A percentile compares a stretch with the other conserved stretches of the same genome.
phyloP scores from a whole-genome alignment of 2,113 vertebrate species.

The Zootoca vivipara region DNA sequence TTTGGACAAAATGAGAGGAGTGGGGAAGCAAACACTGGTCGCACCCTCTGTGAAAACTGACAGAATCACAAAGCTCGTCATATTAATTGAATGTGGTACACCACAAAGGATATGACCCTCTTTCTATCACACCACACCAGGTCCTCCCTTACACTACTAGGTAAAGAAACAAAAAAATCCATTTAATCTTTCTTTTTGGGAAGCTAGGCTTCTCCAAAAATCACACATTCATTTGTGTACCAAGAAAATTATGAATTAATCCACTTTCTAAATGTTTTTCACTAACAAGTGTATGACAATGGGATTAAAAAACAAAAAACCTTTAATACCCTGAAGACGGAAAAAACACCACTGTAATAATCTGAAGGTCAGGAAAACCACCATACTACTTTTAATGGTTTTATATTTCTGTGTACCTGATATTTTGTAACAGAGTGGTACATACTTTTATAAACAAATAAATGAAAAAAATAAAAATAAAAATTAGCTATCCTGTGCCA shows the following conservation, averaged over 20 bases:
- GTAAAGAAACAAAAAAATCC: slow-evolving; percentile 29
- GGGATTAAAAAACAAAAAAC: neutral
- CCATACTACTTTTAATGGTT: too few species aligned
- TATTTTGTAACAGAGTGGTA: too few species aligned
- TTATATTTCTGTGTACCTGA: too few species aligned
- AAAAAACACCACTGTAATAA: neutral
- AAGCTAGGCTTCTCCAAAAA: neutral
- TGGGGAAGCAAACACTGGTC: slow-evolving; percentile 49
- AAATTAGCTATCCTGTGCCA: neutral
- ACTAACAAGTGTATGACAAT: neutral
- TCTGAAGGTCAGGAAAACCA: too few species aligned
- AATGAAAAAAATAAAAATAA: too few species aligned
- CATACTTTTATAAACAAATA: too few species aligned
- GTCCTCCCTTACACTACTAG: slow-evolving; percentile 42
- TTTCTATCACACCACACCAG: slow-evolving; percentile 64
- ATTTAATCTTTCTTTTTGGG: slow-evolving; percentile 17
- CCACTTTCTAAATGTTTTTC: neutral
- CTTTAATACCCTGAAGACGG: neutral
- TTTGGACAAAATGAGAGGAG: slow-evolving; percentile 41
- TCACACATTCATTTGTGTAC: neutral
- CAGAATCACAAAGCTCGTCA: slow-evolving; percentile 48
- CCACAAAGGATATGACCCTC: slow-evolving; percentile 71
- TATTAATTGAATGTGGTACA: slow-evolving; percentile 69
- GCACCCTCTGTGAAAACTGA: slow-evolving; percentile 44
- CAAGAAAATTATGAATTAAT: neutral